Base-by-base conservation (phyloP, 2,113 vertebrate species). In the Cairina moschata region DNA sequence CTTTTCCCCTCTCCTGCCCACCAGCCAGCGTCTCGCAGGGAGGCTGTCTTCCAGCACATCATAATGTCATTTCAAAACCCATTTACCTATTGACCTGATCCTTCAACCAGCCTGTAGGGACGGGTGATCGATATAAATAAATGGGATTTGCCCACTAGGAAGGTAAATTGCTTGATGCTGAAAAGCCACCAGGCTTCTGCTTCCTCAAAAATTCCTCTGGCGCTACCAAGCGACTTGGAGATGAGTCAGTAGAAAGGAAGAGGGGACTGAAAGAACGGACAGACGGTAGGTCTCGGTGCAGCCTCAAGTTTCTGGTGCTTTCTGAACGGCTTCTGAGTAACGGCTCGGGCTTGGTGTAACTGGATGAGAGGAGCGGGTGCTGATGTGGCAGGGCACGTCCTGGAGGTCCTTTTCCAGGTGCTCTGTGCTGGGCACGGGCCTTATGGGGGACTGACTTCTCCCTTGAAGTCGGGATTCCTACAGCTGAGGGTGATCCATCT, bases 291-390 rank as follows among this genome's bases (percentile, higher is more conserved):
- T 40, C 59, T 84, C 59, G 2, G 0, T 29, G 50, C 60, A 8
- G n/a, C 11, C 20, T 65, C 6, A 26, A 54, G 2, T 4, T 32
- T 34, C 40, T 94, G 77, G 46, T 21, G 66, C 58, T 71, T 32
- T 22, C 46, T 48, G 34, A 20, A n/a, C 14, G 32, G 13, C 22
- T 60, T 32, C 1, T 23, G 66, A 11, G 0, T 13, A 25, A 22
- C 0, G 4, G 11, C 3, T 50, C 50, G 9, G 21, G 8, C n/a
- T 93, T 0, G 3, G 15, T 38, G 0, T 8, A n/a, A 0, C 15
- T 23, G 34, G 9, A 2, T 81, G 28, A 16, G 0, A 0, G 0
- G 5, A 9, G 59, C 2, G 52, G 59, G 16, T 2, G 2, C 32
- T 81, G 34, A 3, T 40, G 60, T 54, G n/a, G n/a, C 46, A 1